These are phyloP conservation scores for Gobionotothen gibberifrons DNA, from an alignment of 2,797 vertebrate genomes.

Conservation along the genomic window DNA sequence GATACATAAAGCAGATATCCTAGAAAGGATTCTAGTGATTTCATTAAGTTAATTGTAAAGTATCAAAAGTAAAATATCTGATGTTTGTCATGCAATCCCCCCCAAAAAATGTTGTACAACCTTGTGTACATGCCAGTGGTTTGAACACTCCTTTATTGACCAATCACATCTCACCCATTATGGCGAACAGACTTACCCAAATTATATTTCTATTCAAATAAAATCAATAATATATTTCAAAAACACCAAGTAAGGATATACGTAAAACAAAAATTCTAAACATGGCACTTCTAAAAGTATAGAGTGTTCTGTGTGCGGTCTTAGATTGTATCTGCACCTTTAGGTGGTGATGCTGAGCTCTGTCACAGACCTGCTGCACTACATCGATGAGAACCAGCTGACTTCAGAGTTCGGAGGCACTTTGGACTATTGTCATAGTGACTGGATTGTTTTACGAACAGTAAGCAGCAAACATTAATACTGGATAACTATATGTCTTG, in stretches of 20 bases:
- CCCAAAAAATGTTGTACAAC: background rate
- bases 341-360: slow-evolving; percentile 99
- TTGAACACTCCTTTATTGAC: background rate
- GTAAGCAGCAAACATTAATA: slow-evolving; percentile 73
- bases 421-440: slow-evolving; percentile 94
- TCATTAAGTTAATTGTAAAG: background rate
- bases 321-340: slow-evolving; percentile 53
- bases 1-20: background rate
- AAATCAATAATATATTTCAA: background rate
- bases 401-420: slow-evolving; percentile 97
- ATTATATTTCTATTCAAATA: background rate
- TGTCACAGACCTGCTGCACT: slow-evolving; percentile 93
- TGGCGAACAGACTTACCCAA: background rate
- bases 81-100: background rate
- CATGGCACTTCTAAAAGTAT: background rate
- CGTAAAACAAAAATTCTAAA: background rate
- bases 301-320: slow-evolving; percentile 30
- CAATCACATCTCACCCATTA: background rate
- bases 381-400: slow-evolving; percentile 96
- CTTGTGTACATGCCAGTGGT: background rate
- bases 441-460: slow-evolving; percentile 97
- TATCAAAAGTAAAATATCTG: background rate
- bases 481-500: background rate
- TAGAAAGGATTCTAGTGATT: background rate
- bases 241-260: background rate